Evolutionary conservation across 2,888 invertebrate species (phyloP).

Genomic region (Xestia xanthographa): DNA sequence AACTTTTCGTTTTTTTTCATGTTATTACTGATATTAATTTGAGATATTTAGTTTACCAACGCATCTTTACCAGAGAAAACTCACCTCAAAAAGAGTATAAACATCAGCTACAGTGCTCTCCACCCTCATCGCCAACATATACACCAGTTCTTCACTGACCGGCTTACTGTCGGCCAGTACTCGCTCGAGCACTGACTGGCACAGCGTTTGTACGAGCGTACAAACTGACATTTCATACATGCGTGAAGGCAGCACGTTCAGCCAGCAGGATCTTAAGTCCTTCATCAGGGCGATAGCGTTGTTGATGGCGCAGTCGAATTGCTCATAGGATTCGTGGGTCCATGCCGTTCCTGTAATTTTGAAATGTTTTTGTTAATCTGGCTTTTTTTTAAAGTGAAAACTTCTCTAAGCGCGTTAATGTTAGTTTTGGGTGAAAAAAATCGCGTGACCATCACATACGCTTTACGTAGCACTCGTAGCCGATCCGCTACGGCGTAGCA

Average conservation of each 20-base stretch:
- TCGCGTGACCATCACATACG: too few relatives aligned
- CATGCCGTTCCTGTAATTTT: constrained; percentile 70
- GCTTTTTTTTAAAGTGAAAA: too few relatives aligned
- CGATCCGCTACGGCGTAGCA: too few relatives aligned
- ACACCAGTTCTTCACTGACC: constrained; percentile 81
- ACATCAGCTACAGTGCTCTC: constrained; percentile 76
- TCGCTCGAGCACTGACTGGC: constrained; percentile 79
- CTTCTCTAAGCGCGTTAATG: too few relatives aligned
- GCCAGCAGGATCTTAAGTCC: constrained; percentile 80
- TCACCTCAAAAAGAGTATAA: constrained; percentile 81
- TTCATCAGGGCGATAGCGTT: constrained; percentile 77
- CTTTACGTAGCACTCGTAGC: too few relatives aligned
- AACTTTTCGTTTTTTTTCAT: too few relatives aligned
- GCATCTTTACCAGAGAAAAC: constrained; percentile 1
- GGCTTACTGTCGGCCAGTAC: constrained; percentile 78
- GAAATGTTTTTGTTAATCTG: neutral
- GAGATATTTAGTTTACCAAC: too few relatives aligned
- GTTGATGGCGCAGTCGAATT: constrained; percentile 82
- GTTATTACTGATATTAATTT: too few relatives aligned
- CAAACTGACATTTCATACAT: constrained; percentile 85
- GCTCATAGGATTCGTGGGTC: constrained; percentile 80
- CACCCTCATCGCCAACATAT: constrained; percentile 79
- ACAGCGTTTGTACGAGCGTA: constrained; percentile 77
- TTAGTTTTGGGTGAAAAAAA: too few relatives aligned
- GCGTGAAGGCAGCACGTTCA: constrained; percentile 76